phyloP scores from a whole-genome alignment of 2,797 vertebrate species.

The Carapus acus region DNA sequence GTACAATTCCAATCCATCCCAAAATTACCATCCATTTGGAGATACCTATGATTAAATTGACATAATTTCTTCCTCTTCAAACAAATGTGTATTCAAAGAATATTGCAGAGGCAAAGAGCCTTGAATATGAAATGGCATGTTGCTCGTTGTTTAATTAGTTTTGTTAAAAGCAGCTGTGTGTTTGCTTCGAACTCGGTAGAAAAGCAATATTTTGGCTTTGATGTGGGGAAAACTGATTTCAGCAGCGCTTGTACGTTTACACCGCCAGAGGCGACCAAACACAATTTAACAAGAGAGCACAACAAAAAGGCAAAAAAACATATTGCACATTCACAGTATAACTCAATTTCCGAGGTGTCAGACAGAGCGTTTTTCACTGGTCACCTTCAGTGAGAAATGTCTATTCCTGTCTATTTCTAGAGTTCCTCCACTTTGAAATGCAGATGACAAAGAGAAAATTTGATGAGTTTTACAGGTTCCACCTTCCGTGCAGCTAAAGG shows the following conservation, averaged over 20 bases:
- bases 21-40: too few relatives aligned
- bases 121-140: slow-evolving; percentile 5
- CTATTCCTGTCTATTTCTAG: slow-evolving; percentile 17
- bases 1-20: too few relatives aligned
- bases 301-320: slow-evolving; percentile 30
- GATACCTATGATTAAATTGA: too few relatives aligned
- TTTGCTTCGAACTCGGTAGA: slow-evolving; percentile 14
- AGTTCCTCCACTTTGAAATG: slow-evolving; percentile 45
- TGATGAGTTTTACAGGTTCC: slow-evolving; percentile 27
- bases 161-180: slow-evolving; percentile 16
- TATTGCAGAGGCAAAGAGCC: neutral
- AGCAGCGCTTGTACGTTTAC: slow-evolving; percentile 34
- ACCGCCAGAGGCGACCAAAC: slow-evolving; percentile 31
- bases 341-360: slow-evolving; percentile 22
- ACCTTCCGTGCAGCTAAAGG: neutral
- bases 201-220: slow-evolving; percentile 36
- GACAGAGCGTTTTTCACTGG: slow-evolving; percentile 17
- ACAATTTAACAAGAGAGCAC: slow-evolving; percentile 28
- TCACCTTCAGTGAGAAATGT: slow-evolving; percentile 27
- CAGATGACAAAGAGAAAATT: slow-evolving; percentile 24
- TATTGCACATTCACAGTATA: slow-evolving; percentile 9
- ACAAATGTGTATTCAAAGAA: neutral
- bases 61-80: too few relatives aligned
- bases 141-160: slow-evolving; percentile 25
- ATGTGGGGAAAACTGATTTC: slow-evolving; percentile 33